Base-by-base conservation (phyloP, 1,140 invertebrate species). In the Drosophila albomicans region DNA sequence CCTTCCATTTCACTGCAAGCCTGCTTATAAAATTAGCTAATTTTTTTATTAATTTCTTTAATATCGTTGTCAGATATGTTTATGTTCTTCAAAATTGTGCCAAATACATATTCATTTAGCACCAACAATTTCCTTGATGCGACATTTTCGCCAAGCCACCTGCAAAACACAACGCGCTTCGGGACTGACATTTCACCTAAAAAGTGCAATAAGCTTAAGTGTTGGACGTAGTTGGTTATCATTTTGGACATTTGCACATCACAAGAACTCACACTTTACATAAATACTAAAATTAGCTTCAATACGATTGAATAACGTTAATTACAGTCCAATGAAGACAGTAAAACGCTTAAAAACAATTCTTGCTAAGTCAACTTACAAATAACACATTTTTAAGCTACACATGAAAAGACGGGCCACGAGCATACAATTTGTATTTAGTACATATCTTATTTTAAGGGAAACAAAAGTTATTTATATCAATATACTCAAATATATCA, bases 161-260 rank as follows among this genome's bases (percentile, higher is more conserved):
- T 20, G 43, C 8, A 65, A 61, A 41, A 65, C 25, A 66, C 56
- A 13, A 38, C 10, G 5, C 57, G 38, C 63, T 54, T 49, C 28
- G 0, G 11, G 41, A 49, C 51, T 61, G 56, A 66, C 74, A 71
- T 66, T 54, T 16, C 38, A 61, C 52, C 35, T 46, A 61, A 65
- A 65, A 71, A 70, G 30, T 57, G 43, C 13, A 48, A 75, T 3
- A 70, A 11, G 61, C n/a, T 63, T 75, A 54, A 65, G 0, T 71
- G 30, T 51, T 75, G 30, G 52, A 16, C 43, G 64, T 51, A 65
- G 61, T 59, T 65, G 45, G 15, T 8, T 13, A 43, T 25, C 15
- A 51, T 43, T 59, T 43, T 46, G 16, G 16, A 61, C 11, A 41
- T 11, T 11, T 41, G 1, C 7, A 41, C 38, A 41, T 8, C 38